Evolutionary conservation across 2,888 invertebrate species (phyloP).

Genomic region (Malthinus seriepunctatus): DNA sequence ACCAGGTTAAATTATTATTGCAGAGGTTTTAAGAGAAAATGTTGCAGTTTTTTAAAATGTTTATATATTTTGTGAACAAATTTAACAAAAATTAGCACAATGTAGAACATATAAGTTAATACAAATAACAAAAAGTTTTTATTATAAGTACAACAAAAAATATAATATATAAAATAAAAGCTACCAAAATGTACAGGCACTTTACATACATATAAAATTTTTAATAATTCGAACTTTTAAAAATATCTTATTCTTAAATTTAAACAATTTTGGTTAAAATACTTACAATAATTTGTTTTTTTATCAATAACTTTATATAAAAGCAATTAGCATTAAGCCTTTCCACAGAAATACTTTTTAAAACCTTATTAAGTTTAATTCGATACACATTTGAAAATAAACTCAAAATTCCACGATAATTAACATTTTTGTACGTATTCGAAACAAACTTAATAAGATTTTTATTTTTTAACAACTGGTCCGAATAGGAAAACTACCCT

Average conservation of each 20-base stretch:
- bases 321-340: constrained; percentile 8
- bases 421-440: too few relatives aligned
- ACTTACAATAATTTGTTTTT: constrained; percentile 5
- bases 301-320: not conserved
- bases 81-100: constrained; percentile 25
- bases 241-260: constrained; percentile 18
- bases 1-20: too few relatives aligned
- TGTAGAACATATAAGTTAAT: constrained; percentile 9
- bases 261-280: constrained; percentile 14
- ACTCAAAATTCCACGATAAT: too few relatives aligned
- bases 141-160: constrained; percentile 12
- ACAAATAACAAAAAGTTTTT: not conserved
- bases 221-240: constrained; percentile 17
- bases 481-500: too few relatives aligned
- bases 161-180: constrained; percentile 11
- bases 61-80: constrained; percentile 13
- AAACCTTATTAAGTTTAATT: too few relatives aligned
- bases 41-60: not conserved
- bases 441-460: too few relatives aligned
- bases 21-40: too few relatives aligned
- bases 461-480: too few relatives aligned
- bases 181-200: constrained; percentile 25
- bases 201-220: constrained; percentile 23
- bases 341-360: not conserved
- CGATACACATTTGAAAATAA: too few relatives aligned